Evolutionary conservation across 1,140 invertebrate genomes (phyloP), one percentile per base, ranked within the genome.

Genomic region (Plectrocnemia conspersa): DNA sequence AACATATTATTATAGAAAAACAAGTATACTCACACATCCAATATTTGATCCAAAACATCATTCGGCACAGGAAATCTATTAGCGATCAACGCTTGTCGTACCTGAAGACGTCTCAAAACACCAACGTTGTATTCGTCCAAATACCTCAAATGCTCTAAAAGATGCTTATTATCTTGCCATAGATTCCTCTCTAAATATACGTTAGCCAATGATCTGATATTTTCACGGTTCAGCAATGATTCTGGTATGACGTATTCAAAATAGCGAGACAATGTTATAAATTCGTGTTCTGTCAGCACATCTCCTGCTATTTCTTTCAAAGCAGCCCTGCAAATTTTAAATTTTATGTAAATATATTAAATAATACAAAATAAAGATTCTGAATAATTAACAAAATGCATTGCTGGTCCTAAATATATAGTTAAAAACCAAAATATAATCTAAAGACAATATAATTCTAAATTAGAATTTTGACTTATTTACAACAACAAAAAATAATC

Each of bases 271-370:
- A 89, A 68, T 5, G 86, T 87, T 7, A 89, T 72, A 57, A 88
- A 84, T 74, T 90, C 88, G 38, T 90, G 87, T 60, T 88, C 84
- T 1, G 80, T 80, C 65, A 89, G 82, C 44, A 80, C 74, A 41
- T 83, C 79, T 25, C 78, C 80, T 64, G 86, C 66, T 21, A 79
- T 66, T 42, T 77, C 73, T 56, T 75, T 70, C 16, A 86, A 57
- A 0, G 79, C 77, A 64, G 79, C 72, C 52, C 80, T 81, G 49
- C 22, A 66, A 29, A 40, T 27, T 24, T 2, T 52, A 3, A 27
- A 29, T 22, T 10, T 27, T 21, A 48, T n/a, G n/a, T n/a, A n/a
- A n/a, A n/a, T n/a, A n/a, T n/a, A n/a, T n/a, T n/a, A n/a, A n/a
- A n/a, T n/a, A n/a, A n/a, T n/a, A n/a, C n/a, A n/a, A n/a, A n/a